Evolutionary conservation across 2,797 vertebrate genomes (phyloP).

Genomic region (Hipposideros larvatus): DNA sequence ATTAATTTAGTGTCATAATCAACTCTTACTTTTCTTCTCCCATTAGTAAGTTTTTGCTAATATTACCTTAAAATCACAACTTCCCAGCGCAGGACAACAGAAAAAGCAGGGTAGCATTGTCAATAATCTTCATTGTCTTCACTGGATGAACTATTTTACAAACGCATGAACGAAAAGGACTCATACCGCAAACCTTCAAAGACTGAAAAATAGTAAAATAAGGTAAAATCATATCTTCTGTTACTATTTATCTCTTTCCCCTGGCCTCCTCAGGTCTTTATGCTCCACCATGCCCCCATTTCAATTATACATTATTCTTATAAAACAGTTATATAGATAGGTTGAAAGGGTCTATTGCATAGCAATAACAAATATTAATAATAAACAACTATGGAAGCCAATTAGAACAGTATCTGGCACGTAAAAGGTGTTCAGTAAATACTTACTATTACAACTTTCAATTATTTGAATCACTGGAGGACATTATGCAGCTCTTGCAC

Average conservation of each 20-base stretch:
- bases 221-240: slow-evolving; percentile 52
- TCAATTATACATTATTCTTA: background rate
- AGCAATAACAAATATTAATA: background rate
- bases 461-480: slow-evolving; percentile 13
- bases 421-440: slow-evolving; percentile 55
- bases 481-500: background rate
- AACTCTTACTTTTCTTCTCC: slow-evolving; percentile 15
- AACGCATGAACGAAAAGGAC: slow-evolving; percentile 69
- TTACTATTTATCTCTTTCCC: slow-evolving; percentile 31
- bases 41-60: slow-evolving; percentile 45
- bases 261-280: background rate
- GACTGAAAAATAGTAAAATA: slow-evolving; percentile 77
- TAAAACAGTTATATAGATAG: slow-evolving; percentile 1
- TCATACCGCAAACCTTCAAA: slow-evolving; percentile 69
- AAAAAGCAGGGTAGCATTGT: slow-evolving; percentile 65
- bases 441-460: slow-evolving; percentile 15
- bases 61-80: slow-evolving; percentile 74
- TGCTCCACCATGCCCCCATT: background rate
- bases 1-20: slow-evolving; percentile 1
- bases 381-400: background rate
- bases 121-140: slow-evolving; percentile 66
- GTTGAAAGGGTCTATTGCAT: background rate
- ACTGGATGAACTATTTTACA: slow-evolving; percentile 60
- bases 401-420: slow-evolving; percentile 16
- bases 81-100: slow-evolving; percentile 56